Percentiles rank a stretch among this genome's conserved stretches.
phyloP scores from a whole-genome alignment of 30 jellyfish, hydroid and myxozoan genomes.

The Aurelia sp. region DNA sequence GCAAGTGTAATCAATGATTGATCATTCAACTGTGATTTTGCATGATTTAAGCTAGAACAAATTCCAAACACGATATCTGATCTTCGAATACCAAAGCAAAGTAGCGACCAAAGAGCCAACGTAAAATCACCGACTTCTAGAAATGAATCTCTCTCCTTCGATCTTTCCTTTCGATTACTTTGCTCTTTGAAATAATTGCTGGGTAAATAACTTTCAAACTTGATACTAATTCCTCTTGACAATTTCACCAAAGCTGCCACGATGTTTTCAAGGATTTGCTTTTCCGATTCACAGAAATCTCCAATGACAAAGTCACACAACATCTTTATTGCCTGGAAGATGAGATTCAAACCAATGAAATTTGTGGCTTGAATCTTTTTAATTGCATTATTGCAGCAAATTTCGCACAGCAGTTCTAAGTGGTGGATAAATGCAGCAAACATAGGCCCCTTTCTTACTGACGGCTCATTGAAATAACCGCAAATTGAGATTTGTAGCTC shows the following conservation, averaged over 20 bases:
- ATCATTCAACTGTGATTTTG: neutral
- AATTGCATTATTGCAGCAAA: slow-evolving; percentile 3
- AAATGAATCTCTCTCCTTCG: neutral
- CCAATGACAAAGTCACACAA: neutral
- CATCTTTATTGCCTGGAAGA: neutral
- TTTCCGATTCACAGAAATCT: neutral
- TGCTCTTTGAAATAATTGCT: neutral
- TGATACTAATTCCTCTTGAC: neutral
- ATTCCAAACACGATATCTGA: neutral
- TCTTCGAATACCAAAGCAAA: neutral
- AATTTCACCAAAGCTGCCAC: neutral
- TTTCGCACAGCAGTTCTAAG: neutral
- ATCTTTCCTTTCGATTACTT: neutral
- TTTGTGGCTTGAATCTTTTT: neutral
- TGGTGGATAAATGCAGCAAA: neutral
- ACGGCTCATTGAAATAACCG: neutral
- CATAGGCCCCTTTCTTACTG: neutral
- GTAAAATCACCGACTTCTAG: slow-evolving; percentile 2
- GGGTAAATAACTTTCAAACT: neutral
- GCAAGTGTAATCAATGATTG: slow-evolving; percentile 4
- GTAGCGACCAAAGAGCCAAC: neutral
- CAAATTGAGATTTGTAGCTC: neutral
- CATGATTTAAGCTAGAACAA: neutral
- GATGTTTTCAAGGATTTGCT: neutral
- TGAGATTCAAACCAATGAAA: neutral